Base-by-base conservation (phyloP, 2,888 invertebrate species). In the Leucophenga montana region DNA sequence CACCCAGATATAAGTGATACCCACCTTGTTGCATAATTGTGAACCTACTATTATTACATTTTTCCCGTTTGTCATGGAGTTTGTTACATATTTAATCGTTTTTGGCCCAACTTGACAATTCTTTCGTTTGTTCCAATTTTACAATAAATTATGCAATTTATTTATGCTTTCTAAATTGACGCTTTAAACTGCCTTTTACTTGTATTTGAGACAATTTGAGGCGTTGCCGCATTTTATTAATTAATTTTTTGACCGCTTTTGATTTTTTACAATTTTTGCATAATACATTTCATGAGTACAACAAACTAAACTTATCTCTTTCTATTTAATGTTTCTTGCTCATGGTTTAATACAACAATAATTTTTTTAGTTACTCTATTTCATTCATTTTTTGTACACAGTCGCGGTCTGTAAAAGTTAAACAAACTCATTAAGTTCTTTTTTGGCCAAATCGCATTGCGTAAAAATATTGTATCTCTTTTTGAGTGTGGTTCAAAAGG, bases 191-290 rank as follows among this genome's bases (percentile, higher is more conserved):
- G 39, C 39, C 39, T 39, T 39, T 39, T 39, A 39, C 39, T 39
- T 39, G 39, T 39, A 33, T 33, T 33, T 33, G 53, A 50, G 61
- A 50, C 56, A 46, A 27, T 72, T 73, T 61, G 39, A 71, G 75
- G 77, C 75, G 78, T 77, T 16, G 22, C 14, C 20, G 14, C 64
- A 64, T 14, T n/a, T 31, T 27, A 18, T 39, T 39, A 39, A 39
- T 39, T 39, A 3, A 39, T 39, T 39, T 39, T 8, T 39, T 18
- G 11, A 22, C 56, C 56, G 22, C 22, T 14, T 56, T 39, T 39
- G 11, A 56, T 20, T 14, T 20, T 27, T 27, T 27, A 6, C 3
- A 56, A 20, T 13, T 27, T 56, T 56, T 27, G 11, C 39, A 39
- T 39, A 39, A 39, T 39, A 33, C 8, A 39, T 56, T 56, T 56